These are phyloP conservation scores for Wiebesia pumilae DNA, from an alignment of 1,140 invertebrate genomes.

Conservation along the genomic window DNA sequence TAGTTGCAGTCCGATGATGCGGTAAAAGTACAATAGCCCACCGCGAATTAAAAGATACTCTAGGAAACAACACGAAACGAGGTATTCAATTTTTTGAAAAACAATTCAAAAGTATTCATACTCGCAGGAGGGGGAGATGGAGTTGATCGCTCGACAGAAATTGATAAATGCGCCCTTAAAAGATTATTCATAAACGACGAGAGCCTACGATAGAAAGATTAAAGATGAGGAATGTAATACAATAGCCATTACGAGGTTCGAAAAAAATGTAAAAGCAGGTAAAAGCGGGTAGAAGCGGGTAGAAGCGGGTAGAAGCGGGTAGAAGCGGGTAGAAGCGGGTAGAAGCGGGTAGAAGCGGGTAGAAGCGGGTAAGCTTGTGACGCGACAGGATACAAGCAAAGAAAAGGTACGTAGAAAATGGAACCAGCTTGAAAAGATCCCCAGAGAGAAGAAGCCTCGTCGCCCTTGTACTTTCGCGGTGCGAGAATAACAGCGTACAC, in stretches of 20 bases:
- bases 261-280: no score
- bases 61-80: no score
- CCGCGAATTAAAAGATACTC: no score
- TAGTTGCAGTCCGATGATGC: neutral
- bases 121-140: neutral
- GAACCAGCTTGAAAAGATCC: neutral
- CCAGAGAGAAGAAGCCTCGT: neutral
- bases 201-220: neutral
- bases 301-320: no score
- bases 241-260: neutral
- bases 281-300: no score
- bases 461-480: neutral
- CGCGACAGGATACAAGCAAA: neutral
- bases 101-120: conserved; percentile 11
- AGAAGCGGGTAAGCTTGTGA: neutral
- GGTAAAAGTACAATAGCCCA: neutral
- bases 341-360: no score
- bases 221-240: neutral
- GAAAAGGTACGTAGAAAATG: neutral
- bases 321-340: no score
- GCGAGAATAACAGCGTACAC: conserved; percentile 38
- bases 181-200: conserved; percentile 40
- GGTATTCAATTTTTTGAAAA: no score
- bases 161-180: conserved; percentile 30
- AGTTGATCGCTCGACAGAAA: neutral